Base-by-base conservation (phyloP, 2,888 invertebrate species). In the Schrankia costaestrigalis region DNA sequence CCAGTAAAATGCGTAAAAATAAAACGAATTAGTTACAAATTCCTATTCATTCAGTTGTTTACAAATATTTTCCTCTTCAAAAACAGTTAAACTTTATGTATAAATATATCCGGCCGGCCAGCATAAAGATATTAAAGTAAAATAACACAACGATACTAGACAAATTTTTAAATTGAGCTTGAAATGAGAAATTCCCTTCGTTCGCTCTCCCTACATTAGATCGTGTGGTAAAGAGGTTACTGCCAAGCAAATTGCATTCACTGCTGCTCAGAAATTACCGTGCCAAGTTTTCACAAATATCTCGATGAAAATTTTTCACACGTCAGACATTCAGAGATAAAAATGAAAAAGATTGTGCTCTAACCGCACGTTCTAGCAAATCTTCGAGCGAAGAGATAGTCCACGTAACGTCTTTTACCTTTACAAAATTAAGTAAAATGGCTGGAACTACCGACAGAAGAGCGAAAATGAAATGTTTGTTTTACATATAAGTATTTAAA, bases 121-220 rank as follows among this genome's bases (percentile, higher is more conserved):
- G n/a, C n/a, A n/a, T n/a, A n/a, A n/a, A n/a, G n/a, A 55, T 51
- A 55, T 56, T 45, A 41, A 46, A 44, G 44, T 42, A 49, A n/a
- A 57, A 55, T 59, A 56, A 55, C 47, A 41, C 41, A 56, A 56
- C 52, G 53, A 58, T 60, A 60, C 48, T 56, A 64, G 62, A 63
- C 65, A 65, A 69, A 69, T 71, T 77, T 71, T 65, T 72, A 78
- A 82, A 80, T 80, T 77, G 74, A 77, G 79, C 80, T 71, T 78
- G 78, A 79, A 79, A 81, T 78, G 74, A 78, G 74, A 76, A 77
- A 72, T 70, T 72, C 66, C 41, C 55, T 46, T 49, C 56, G 31
- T 43, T 28, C 55, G 39, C 41, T 51, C 52, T 47, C 50, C 39
- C 45, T 43, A 49, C 62, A 53, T 56, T 63, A 67, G 63, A 58